Base-by-base conservation (phyloP, 1,140 invertebrate species). In the Bombus huntii region DNA sequence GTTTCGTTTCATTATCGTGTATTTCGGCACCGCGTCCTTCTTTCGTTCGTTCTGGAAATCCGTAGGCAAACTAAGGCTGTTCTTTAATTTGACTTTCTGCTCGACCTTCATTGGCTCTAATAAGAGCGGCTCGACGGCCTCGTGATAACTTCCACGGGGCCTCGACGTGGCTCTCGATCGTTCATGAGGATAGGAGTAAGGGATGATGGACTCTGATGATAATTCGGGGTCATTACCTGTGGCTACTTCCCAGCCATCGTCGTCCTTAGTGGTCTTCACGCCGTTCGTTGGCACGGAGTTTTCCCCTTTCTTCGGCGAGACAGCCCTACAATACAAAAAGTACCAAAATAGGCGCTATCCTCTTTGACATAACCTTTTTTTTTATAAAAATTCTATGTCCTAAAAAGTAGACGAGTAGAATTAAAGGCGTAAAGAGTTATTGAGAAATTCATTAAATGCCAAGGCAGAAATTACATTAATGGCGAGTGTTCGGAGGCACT, bases 241-340 rank as follows among this genome's bases (percentile, higher is more conserved):
- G 57, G 90, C 93, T 47, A 92, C 86, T 88, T 93, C 86, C 94
- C 94, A 95, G 18, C 91, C 93, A 15, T 93, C 90, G 31, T 91
- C 75, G 28, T 85, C 86, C 18, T 84, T 13, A 1, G 72, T 70
- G 59, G 57, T 25, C 28, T 89, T 81, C 53, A 28, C 68, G 70
- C 34, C 65, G 57, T 66, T 80, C 42, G 70, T 68, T 42, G 83
- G 1, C 13, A 22, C n/a, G 0, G 83, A 78, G 8, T 44, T 74
- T 18, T 86, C 76, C 6, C 74, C 78, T 39, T 42, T 79, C 53
- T 88, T 59, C 57, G 3, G 3, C 0, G 47, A n/a, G 10, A 3
- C 42, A 2, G 44, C 12, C 31, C 87, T 86, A 31, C 18, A 79
- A 57, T 39, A 73, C 15, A 83, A 70, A 22, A 76, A 74, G 18